A percentile compares a stretch with the other conserved stretches of the same genome.
Evolutionary conservation across 2,113 vertebrate genomes (phyloP).

Genomic region (Barbus barbus): DNA sequence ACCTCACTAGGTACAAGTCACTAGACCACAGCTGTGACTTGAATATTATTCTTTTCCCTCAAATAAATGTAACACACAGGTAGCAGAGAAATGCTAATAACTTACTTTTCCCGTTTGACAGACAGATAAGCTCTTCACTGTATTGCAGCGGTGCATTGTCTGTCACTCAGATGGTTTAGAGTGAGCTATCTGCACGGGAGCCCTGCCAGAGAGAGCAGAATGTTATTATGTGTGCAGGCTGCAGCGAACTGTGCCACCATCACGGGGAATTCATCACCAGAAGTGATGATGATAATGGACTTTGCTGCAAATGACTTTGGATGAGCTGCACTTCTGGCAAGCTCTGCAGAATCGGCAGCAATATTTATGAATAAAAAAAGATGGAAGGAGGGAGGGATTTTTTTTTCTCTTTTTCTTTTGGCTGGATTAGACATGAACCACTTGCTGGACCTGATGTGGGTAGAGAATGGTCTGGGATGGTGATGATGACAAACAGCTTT

Average conservation of each 20-base stretch:
- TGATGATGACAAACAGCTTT: constrained; percentile 27
- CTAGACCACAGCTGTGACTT: neutral
- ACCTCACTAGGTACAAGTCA: neutral
- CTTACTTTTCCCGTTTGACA: constrained; percentile 37
- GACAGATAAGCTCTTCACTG: constrained; percentile 44
- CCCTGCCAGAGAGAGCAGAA: constrained; percentile 89
- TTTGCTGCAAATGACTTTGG: constrained; percentile 88
- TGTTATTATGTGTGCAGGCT: constrained; percentile 86
- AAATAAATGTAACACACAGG: neutral
- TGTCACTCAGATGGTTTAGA: constrained; percentile 77
- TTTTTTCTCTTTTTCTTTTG: neutral
- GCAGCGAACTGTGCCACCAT: constrained; percentile 80
- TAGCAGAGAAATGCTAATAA: constrained; percentile 28
- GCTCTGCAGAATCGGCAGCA: constrained; percentile 63
- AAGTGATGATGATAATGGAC: constrained; percentile 86
- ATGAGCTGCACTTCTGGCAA: constrained; percentile 79
- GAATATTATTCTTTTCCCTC: constrained; percentile 7
- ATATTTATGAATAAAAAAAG: constrained; percentile 65
- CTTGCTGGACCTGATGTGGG: neutral
- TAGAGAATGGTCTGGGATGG: neutral
- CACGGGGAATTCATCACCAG: too few relatives aligned
- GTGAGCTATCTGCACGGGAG: constrained; percentile 68
- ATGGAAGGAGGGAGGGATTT: constrained; percentile 30
- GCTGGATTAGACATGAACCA: constrained; percentile 19
- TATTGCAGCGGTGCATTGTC: constrained; percentile 59